Percentiles rank a stretch among this genome's conserved stretches.
These are phyloP conservation scores for Artibeus lituratus DNA, from an alignment of 2,797 vertebrate species.

Conservation along the genomic window DNA sequence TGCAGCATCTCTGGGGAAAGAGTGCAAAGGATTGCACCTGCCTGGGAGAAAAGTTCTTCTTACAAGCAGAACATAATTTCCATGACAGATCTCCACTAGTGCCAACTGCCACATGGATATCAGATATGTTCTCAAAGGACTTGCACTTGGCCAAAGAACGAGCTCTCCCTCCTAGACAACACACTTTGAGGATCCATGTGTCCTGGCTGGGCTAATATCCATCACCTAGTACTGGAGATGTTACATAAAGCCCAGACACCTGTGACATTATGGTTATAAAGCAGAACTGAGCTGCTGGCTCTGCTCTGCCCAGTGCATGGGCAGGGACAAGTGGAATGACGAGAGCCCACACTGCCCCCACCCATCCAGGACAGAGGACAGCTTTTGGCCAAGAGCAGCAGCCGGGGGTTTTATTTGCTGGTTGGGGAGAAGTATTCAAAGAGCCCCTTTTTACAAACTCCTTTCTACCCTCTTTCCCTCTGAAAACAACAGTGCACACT, in stretches of 20 bases:
- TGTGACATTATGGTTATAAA: slow-evolving; percentile 38
- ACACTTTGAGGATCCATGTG: not conserved
- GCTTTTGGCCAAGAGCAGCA: not conserved
- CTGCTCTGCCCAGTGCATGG: not conserved
- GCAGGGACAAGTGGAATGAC: not conserved
- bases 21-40: not conserved
- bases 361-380: not conserved
- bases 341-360: not conserved
- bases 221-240: not conserved
- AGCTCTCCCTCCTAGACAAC: not conserved
- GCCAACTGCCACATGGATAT: not conserved
- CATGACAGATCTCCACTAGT: not conserved
- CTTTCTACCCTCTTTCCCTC: not conserved
- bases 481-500: not conserved
- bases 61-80: not conserved
- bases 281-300: slow-evolving; percentile 20
- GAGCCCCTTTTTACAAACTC: not conserved
- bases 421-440: not conserved
- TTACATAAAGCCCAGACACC: slow-evolving; percentile 32
- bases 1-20: not conserved
- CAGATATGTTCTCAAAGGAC: not conserved
- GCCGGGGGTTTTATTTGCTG: not conserved
- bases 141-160: not conserved
- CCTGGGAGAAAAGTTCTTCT: not conserved
- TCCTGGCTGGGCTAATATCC: not conserved